Evolutionary conservation across 2,113 vertebrate genomes (phyloP).

Genomic region (Sapajus apella): DNA sequence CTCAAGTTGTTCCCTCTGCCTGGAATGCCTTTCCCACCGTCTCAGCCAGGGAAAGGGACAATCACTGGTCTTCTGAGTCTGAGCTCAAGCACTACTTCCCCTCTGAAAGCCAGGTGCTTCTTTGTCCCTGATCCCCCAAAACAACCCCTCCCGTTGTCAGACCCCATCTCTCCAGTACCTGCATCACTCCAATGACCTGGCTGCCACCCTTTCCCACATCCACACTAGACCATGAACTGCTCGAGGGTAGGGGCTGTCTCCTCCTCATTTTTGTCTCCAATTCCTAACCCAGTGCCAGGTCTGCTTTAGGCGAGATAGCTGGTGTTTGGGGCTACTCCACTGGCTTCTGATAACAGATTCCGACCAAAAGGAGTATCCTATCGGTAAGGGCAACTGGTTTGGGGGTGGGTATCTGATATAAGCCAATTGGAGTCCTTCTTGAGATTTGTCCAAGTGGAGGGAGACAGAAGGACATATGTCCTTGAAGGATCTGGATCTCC

Average conservation of each 20-base stretch:
- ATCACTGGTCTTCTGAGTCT: neutral
- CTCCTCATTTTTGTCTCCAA: neutral
- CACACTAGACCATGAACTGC: neutral
- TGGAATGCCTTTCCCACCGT: neutral
- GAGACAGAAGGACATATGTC: constrained; percentile 9
- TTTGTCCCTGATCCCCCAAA: neutral
- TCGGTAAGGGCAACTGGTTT: neutral
- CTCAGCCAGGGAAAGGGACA: neutral
- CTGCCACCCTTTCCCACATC: neutral
- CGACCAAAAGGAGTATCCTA: neutral
- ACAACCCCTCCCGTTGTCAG: neutral
- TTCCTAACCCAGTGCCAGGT: neutral
- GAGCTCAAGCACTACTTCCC: neutral
- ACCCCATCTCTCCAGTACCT: neutral
- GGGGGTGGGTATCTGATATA: neutral
- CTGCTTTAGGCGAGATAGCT: neutral
- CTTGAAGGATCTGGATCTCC: neutral
- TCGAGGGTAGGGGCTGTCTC: neutral
- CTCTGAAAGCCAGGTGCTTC: neutral
- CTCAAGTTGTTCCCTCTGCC: neutral
- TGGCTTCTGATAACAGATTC: constrained; percentile 8
- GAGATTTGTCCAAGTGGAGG: constrained; percentile 12
- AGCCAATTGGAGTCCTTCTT: constrained; percentile 34
- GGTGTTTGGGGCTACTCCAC: neutral
- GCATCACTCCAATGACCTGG: neutral